These are phyloP conservation scores for Pachypanchax playfairii DNA, from an alignment of 2,113 vertebrate species.

Conservation along the genomic window DNA sequence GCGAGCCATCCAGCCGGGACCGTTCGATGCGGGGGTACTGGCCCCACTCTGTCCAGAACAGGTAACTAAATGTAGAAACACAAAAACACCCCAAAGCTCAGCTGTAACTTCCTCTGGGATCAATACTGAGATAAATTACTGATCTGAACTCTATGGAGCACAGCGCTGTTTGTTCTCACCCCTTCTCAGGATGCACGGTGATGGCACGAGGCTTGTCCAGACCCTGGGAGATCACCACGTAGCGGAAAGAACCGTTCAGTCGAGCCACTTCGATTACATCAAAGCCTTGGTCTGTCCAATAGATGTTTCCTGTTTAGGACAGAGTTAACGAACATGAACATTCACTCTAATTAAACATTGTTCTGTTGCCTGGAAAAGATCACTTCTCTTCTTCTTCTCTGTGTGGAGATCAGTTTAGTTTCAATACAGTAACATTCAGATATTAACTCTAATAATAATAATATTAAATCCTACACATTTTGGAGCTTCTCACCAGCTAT, in stretches of 20 bases:
- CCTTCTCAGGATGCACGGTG: slow-evolving; percentile 92
- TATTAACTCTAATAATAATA: too few relatives aligned
- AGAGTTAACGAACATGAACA: neutral
- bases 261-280: slow-evolving; percentile 97
- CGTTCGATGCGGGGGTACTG: slow-evolving; percentile 96
- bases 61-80: slow-evolving; percentile 79
- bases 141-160: slow-evolving; percentile 3
- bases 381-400: too few relatives aligned
- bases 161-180: slow-evolving; percentile 77
- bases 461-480: neutral
- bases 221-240: slow-evolving; percentile 95
- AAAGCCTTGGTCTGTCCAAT: slow-evolving; percentile 98
- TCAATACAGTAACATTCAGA: too few relatives aligned
- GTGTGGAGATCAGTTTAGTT: too few relatives aligned
- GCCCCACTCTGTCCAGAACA: slow-evolving; percentile 99
- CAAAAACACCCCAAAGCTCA: slow-evolving; percentile 13
- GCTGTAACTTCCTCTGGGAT: slow-evolving; percentile 16
- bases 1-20: slow-evolving; percentile 88
- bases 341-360: too few relatives aligned
- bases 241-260: slow-evolving; percentile 95
- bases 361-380: too few relatives aligned
- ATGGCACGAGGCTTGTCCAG: slow-evolving; percentile 97
- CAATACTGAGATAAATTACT: slow-evolving; percentile 11
- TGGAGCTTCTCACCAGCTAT: slow-evolving; percentile 84
- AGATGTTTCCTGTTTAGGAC: slow-evolving; percentile 89